phyloP scores from a whole-genome alignment of 2,113 vertebrate species.

The Capricornis sumatraensis region DNA sequence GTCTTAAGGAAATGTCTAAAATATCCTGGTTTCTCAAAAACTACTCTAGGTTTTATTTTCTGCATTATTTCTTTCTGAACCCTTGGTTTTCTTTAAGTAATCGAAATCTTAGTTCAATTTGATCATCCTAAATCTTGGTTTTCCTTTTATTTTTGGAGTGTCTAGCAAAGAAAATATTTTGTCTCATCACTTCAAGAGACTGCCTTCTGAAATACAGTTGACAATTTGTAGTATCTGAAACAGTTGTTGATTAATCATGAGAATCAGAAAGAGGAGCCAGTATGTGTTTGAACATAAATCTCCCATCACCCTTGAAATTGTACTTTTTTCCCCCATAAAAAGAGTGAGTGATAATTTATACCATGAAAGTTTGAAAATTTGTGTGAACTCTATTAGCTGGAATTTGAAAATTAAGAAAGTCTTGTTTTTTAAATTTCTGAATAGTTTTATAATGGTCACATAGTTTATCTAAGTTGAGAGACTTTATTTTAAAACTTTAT shows the following conservation, averaged over 20 bases:
- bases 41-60: neutral
- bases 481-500: neutral
- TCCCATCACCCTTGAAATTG: neutral
- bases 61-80: neutral
- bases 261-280: neutral
- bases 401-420: conserved; percentile 9
- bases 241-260: neutral
- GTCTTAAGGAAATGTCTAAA: neutral
- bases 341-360: neutral
- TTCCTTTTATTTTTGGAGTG: neutral
- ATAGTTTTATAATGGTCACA: neutral
- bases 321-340: neutral
- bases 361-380: neutral
- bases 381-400: neutral
- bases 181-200: neutral
- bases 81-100: neutral
- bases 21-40: neutral
- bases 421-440: neutral
- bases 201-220: neutral
- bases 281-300: neutral
- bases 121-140: neutral
- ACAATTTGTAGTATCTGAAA: neutral
- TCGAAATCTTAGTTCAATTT: neutral
- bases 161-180: neutral
- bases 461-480: neutral